Base-by-base conservation (phyloP, 2,888 invertebrate genomes). In the Eilema caniola region DNA sequence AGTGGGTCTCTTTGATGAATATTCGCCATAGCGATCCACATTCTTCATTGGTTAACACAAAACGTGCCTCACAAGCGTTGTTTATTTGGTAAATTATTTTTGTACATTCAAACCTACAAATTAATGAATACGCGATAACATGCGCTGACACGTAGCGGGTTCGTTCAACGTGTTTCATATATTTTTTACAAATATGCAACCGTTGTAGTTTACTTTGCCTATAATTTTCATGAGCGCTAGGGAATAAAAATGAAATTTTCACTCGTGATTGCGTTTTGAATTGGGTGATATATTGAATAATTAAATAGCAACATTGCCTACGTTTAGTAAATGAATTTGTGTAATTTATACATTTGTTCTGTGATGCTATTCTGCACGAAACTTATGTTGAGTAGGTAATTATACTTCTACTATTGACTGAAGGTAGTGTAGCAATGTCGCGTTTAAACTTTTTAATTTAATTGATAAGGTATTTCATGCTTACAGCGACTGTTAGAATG, bases 211-310 rank as follows among this genome's bases (percentile, higher is more conserved):
- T 89, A 86, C 86, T 85, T 79, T 78, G 83, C 83, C 87, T 89
- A 89, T 91, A 91, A 91, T 91, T 90, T 90, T 87, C 83, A 81
- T 80, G 80, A 83, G 83, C 83, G 80, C 81, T 61, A 69, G 86
- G 81, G 83, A 88, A 89, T 90, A 92, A 92, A 92, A 92, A 92
- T 90, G 90, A 89, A 91, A 91, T 92, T 91, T 89, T 87, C 86
- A 79, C 79, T 76, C 82, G 85, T 88, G 89, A 91, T 90, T 89
- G 90, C 88, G 85, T 85, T 89, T 88, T 85, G 87, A 82, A 88
- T 88, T 87, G 85, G 80, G 83, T 82, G 78, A 86, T 80, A 88
- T 87, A 84, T 81, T 89, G 87, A 90, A 91, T 91, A 88, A 90
- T 90, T 90, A 88, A 90, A 90, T 87, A 33, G 66, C 33, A 24